These are phyloP conservation scores for Drosophila emarginata DNA, from an alignment of 2,888 invertebrate genomes.

Conservation along the genomic window DNA sequence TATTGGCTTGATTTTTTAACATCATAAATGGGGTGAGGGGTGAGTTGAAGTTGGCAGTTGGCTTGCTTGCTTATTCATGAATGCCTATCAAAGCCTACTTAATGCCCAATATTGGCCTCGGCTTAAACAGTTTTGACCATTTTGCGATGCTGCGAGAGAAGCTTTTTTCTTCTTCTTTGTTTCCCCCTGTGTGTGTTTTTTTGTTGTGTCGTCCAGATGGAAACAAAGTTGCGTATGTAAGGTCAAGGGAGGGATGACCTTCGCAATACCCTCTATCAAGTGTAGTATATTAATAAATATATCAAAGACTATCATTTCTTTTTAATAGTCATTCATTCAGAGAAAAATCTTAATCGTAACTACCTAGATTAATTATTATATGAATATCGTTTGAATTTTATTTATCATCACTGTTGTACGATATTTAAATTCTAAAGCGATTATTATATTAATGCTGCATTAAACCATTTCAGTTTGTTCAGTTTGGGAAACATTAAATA, in stretches of 20 bases:
- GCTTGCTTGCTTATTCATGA: slow-evolving; percentile 70
- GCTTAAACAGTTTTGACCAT: slow-evolving; percentile 66
- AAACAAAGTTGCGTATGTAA: not conserved
- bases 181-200: not conserved
- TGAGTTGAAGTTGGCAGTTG: slow-evolving; percentile 24
- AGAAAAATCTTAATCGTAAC: no score
- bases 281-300: not conserved
- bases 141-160: slow-evolving; percentile 30
- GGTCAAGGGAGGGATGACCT: not conserved
- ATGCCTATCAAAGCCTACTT: slow-evolving; percentile 71
- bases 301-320: no score
- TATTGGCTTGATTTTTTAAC: slow-evolving; percentile 64
- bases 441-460: no score
- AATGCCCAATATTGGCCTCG: slow-evolving; percentile 63
- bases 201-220: not conserved
- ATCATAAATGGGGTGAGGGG: slow-evolving; percentile 37
- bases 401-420: no score
- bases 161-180: not conserved
- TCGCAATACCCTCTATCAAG: not conserved
- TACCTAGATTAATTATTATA: no score
- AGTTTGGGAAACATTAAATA: no score
- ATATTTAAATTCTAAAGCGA: no score
- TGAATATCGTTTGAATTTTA: no score
- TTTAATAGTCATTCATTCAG: no score
- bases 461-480: no score